These are phyloP conservation scores for Perizoma flavofasciatum DNA, from an alignment of 2,888 invertebrate genomes.

Conservation along the genomic window DNA sequence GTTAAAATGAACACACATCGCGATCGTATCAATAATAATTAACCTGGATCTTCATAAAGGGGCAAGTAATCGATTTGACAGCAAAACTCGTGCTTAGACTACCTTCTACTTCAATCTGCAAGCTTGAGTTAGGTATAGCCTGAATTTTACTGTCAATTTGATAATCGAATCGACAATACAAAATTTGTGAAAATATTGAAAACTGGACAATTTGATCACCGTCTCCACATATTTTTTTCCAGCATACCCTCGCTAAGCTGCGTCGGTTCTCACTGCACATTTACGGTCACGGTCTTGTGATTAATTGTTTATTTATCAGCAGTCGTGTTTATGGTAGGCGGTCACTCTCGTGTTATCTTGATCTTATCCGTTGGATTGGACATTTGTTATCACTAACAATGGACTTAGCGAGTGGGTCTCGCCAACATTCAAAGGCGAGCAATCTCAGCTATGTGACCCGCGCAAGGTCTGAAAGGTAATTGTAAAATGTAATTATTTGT, in stretches of 20 bases:
- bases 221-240: too few species aligned
- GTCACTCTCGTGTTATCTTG: constrained; percentile 7
- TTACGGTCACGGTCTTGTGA: constrained; percentile 12
- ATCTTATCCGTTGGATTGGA: constrained; percentile 49
- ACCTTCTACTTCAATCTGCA: too few species aligned
- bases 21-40: constrained; percentile 41
- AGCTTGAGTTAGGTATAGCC: too few species aligned
- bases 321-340: constrained; percentile 16
- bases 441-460: constrained; percentile 3
- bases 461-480: constrained; percentile 3
- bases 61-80: too few species aligned
- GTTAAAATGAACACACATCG: constrained; percentile 44
- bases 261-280: not conserved
- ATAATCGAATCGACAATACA: too few species aligned
- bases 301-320: constrained; percentile 25
- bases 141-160: too few species aligned
- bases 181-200: too few species aligned
- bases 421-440: constrained; percentile 31
- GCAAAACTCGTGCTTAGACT: too few species aligned
- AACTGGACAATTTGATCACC: too few species aligned
- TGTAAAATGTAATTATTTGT: too few species aligned
- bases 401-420: constrained; percentile 29
- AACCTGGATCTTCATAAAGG: too few species aligned
- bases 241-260: not conserved
- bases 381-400: constrained; percentile 43